Base-by-base conservation (phyloP, 2,888 invertebrate species). In the Tachystola acroxantha region DNA sequence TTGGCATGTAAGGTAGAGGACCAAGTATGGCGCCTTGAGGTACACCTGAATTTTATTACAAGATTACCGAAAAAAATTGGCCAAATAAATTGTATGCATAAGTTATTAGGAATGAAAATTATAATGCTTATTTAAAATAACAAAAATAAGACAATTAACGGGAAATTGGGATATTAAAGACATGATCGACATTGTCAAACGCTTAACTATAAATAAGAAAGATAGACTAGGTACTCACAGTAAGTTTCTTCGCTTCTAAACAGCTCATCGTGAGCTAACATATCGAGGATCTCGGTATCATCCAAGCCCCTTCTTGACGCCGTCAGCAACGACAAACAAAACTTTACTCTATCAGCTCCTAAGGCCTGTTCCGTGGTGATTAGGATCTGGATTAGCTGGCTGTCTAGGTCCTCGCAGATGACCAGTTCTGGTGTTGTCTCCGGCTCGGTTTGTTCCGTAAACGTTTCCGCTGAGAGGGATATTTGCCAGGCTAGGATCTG, bases 281-380 rank as follows among this genome's bases (percentile, higher is more conserved):
- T 73, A 57, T 92, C 94, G 56, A 94, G 78, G 70, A 94, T 92
- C 82, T 96, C 96, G 3, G 93, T 92, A 60, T 94, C 94, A 11
- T 93, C 91, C 30, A 96, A 85, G 1, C 96, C 96, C 63, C 93
- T 90, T 36, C 93, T 89, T 5, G 95, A 90, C 2, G 93, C 91
- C 0, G 93, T 90, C 39, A 96, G 79, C 42, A 95, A 88, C 1
- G 94, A 91, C 24, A 96, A 78, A 35, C 94, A 90, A 34, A 89
- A 85, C 60, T 89, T 89, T 10, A 93, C 92, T 44, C 91, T 88
- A 16, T 90, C 90, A 25, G 85, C 81, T 0, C 92, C 92, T 31
- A 94, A 81, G 33, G 92, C 91, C 1, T 88, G 88, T 68, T 93
- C 93, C 16, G 92, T 79, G 41, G 91, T 90, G 36, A 93, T 91